Evolutionary conservation across 2,797 vertebrate genomes (phyloP), one percentile per base, ranked within the genome.

Genomic region (Morelia viridis): DNA sequence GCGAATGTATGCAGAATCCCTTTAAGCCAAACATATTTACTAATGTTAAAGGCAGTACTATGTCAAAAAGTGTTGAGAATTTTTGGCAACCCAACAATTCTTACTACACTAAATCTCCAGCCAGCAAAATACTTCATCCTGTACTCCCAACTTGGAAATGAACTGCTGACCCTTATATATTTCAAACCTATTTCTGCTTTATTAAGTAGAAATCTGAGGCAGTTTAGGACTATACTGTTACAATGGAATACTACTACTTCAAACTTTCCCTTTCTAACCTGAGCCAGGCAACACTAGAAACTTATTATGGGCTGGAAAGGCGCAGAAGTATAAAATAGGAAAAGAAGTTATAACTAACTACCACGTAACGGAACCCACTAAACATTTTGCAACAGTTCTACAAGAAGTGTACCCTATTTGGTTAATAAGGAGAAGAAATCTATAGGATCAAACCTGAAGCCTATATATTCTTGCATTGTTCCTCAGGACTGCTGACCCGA

Each of bases 91-190:
- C 61, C 19, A 46, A 68, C 84, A 87, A 87, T 35, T 90, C n/a
- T 90, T 71, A 88, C 58, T 88, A 86, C 68, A 64, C 83, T 71
- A 90, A 90, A 68, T 53, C 85, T 87, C 41, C 31, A 90, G 80
- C 61, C 35, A 89, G 53, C 58, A 71, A 85, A 90, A 87, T 80
- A 46, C 31, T 90, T 89, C 60, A 80, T 87, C 57, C n/a, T 87
- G 76, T 56, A 46, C 53, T 85, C 64, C 88, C 64, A 86, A 60
- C 60, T 89, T 53, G 61, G 35, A 90, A 31, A 65, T 87, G 64
- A 90, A 76, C 88, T 61, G 65, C 28, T 62, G 89, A 90, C 84
- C 58, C 65, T 87, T 61, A 7, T 41, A 88, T 64, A 15, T 56
- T 80, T 90, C 90, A 64, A 90, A 46, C 85, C 57, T 80, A 58